Conservation (phyloP, 2,797 vertebrate species). For the Macrochelys suwanniensis region DNA sequence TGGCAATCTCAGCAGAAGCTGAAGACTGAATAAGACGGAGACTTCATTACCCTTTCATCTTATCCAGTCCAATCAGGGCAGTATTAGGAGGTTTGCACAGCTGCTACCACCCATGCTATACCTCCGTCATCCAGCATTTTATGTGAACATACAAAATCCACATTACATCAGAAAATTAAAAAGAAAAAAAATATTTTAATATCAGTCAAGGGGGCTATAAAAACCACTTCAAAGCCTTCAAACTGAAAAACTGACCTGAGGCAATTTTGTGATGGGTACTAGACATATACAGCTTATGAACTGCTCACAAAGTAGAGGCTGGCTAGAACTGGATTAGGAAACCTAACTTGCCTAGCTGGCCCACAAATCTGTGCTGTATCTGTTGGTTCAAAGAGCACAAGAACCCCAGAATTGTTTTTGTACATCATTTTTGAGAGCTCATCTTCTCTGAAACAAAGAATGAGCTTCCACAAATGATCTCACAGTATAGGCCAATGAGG, state of each 20-base stretch:
- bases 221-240: constrained; percentile 14
- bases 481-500: neutral
- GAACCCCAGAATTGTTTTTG: neutral
- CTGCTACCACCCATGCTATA: neutral
- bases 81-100: neutral
- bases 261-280: neutral
- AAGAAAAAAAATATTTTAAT: neutral
- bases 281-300: neutral
- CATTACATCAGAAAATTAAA: neutral
- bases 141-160: neutral
- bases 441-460: neutral
- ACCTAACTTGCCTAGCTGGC: neutral
- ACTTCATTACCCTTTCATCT: neutral
- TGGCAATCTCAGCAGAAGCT: neutral
- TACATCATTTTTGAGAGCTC: neutral
- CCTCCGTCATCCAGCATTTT: neutral
- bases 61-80: neutral
- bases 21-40: neutral
- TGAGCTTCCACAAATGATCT: neutral
- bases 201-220: neutral
- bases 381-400: neutral
- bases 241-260: neutral
- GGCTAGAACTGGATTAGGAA: neutral
- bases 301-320: neutral
- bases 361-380: neutral